Base-by-base conservation (phyloP, 2,888 invertebrate species). In the Himalopsyche kuldschensis region DNA sequence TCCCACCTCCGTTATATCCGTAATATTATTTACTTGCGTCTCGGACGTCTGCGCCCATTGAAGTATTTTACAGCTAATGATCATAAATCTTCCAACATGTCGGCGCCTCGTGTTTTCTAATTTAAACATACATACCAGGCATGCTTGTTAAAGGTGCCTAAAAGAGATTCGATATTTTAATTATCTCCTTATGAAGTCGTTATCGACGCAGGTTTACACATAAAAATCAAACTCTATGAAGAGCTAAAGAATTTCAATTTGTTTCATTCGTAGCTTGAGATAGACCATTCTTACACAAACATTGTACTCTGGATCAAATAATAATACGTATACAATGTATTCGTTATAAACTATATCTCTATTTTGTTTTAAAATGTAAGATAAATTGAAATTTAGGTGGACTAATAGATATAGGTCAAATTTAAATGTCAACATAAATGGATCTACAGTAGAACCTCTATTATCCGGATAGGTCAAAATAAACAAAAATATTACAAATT, bases 81-180 rank as follows among this genome's bases (percentile, higher is more conserved):
- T 46, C 84, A 84, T 84, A 84, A 84, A 84, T 84, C 84, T 84
- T 78, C 27, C 20, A 31, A 20, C 69, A 80, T 78, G 84, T 84
- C 82, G 84, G 84, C 84, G 80, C 84, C 84, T 82, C 80, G 77
- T 84, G 82, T 84, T 78, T 77, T 79, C 85, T 80, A 84, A 85
- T 85, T 78, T 82, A 79, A 83, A 78, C 81, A 81, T 31, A 48
- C 69, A 69, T 69, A 69, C 69, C 69, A 27, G 10, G 24, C 30
- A 27, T 27, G 78, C 83, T 78, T 55, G 83, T 84, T 80, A 69
- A 46, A 78, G 63, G 48, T 77, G 80, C 82, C 78, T 78, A 81
- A 75, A 47, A 27, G 76, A 41, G 78, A 80, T 82, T 84, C 79
- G 82, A 85, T 85, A 81, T 85, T 85, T 85, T 85, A 85, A 85